Base-by-base conservation (phyloP, 23 tunicate genomes). In the Clavelina lepadiformis region DNA sequence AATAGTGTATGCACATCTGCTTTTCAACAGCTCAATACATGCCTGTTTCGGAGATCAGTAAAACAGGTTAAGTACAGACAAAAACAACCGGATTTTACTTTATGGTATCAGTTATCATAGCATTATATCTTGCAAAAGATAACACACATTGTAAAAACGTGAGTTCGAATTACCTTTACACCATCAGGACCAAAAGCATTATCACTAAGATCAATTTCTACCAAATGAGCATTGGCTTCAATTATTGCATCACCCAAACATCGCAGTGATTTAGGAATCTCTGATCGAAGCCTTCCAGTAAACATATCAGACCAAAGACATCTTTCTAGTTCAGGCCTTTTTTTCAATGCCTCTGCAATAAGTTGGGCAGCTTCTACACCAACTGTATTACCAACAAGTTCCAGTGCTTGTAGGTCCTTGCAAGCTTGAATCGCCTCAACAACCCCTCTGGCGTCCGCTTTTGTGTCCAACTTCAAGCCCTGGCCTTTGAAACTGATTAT, bases 301-400 rank as follows among this genome's bases (percentile, higher is more conserved):
- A 78, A 86, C 81, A 86, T 78, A 52, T 86, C 95, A 2, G 86
- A 81, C 95, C 86, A 86, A 3, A 86, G 32, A 73, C 95, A 86
- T 73, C 86, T 65, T 66, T 86, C 68, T 1, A 86, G 65, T 61
- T 86, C 95, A 0, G 80, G 69, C n/a, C 50, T 65, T 30, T 72
- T 38, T 3, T 31, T 1, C 35, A 86, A 51, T 19, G 51, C 63
- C 7, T 86, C 67, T 24, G 86, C 86, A 58, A 86, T 79, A 5
- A 50, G 52, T 36, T 79, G 74, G 2, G 95, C 95, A 38, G 81
- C 85, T 2, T 86, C 86, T 11, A 79, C 86, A 0, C 95, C 86
- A 20, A 86, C 64, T 5, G 95, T 86, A 60, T 86, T 86, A 37
- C 95, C 95, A 66, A 63, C 67, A 5, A 86, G 56, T 58, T 86